A percentile compares a stretch with the other conserved stretches of the same genome.
These are phyloP conservation scores for Daphoenositta chrysoptera DNA, from an alignment of 2,113 vertebrate genomes.

Conservation along the genomic window DNA sequence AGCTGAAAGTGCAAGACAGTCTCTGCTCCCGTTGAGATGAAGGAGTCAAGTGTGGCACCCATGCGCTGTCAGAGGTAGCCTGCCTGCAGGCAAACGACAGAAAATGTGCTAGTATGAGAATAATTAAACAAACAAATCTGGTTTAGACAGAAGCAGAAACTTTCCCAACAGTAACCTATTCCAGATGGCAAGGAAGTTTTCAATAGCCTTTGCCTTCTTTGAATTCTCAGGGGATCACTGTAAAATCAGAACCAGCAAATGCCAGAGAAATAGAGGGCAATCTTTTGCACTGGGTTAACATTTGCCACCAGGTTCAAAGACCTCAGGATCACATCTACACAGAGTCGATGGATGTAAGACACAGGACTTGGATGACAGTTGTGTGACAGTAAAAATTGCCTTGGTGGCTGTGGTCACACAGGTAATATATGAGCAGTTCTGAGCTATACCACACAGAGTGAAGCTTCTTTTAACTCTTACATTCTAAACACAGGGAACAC, in stretches of 20 bases:
- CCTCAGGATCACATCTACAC: background rate
- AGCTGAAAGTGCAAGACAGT: background rate
- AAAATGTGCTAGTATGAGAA: background rate
- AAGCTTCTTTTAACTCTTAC: background rate
- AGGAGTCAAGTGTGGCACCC: background rate
- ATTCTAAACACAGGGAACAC: background rate
- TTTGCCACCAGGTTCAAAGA: background rate
- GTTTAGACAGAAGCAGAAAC: background rate
- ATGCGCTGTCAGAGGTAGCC: background rate
- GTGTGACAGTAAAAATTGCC: background rate
- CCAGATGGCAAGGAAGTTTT: background rate
- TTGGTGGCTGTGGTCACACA: background rate
- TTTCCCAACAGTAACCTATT: background rate
- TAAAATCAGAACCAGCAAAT: background rate
- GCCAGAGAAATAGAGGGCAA: background rate
- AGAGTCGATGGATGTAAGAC: background rate
- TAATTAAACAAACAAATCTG: background rate
- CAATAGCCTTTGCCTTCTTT: background rate
- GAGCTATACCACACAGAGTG: background rate
- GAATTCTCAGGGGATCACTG: background rate
- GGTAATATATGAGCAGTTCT: background rate
- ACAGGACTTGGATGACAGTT: background rate
- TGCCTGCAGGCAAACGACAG: background rate
- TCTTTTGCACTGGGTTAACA: background rate
- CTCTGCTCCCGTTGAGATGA: background rate